Percentiles rank a stretch among this genome's conserved stretches.
Conservation (phyloP, 2,888 invertebrate species). For the Glomeris marginata region DNA sequence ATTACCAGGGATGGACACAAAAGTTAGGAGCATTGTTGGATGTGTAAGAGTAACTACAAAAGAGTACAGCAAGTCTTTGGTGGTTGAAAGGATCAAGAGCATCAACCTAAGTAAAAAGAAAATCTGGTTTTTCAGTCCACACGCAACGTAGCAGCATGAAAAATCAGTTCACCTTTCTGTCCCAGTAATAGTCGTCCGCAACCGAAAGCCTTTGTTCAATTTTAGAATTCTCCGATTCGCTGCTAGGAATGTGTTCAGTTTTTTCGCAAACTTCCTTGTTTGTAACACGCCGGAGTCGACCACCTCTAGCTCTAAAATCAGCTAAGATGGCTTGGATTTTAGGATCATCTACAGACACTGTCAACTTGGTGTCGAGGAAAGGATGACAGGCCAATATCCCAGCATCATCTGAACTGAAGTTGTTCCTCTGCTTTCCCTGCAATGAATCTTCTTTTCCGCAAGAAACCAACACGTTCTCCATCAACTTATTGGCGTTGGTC, state of each 20-base stretch:
- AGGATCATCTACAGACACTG: constrained; percentile 42
- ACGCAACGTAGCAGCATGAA: neutral
- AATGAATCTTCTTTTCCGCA: neutral
- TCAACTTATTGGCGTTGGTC: too few species aligned
- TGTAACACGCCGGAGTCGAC: constrained; percentile 32
- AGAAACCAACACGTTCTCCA: too few species aligned
- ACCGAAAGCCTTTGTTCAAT: constrained; percentile 7
- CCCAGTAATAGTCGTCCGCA: neutral
- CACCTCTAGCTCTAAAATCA: constrained; percentile 73
- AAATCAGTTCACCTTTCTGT: constrained; percentile 5
- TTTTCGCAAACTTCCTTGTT: constrained; percentile 10
- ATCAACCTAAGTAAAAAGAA: constrained; percentile 33
- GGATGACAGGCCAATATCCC: constrained; percentile 40
- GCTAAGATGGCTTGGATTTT: constrained; percentile 59
- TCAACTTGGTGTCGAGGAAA: constrained; percentile 56
- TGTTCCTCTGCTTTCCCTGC: neutral
- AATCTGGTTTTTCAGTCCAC: neutral
- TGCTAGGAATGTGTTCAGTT: constrained; percentile 9
- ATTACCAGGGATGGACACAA: constrained; percentile 76
- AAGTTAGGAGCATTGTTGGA: constrained; percentile 68
- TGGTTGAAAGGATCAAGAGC: constrained; percentile 65
- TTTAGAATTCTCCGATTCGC: neutral
- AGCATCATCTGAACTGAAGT: constrained; percentile 7
- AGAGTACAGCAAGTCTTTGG: constrained; percentile 72
- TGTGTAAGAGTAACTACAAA: constrained; percentile 67